phyloP scores from a whole-genome alignment of 2,888 invertebrate genomes.

The Pheosia gnoma region DNA sequence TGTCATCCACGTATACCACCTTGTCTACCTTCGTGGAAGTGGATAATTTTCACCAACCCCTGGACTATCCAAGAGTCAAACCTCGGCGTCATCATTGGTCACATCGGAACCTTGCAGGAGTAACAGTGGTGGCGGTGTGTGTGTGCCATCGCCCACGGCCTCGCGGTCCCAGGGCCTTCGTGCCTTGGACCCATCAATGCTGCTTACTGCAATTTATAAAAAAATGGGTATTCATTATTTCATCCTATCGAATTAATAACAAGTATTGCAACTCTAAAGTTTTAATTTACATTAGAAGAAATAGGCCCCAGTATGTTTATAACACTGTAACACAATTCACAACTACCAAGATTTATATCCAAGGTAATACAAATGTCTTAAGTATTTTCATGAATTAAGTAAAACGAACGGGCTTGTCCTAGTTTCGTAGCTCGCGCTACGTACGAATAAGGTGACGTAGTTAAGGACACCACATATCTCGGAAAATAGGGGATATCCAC shows the following conservation, averaged over 20 bases:
- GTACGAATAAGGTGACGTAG: conserved; percentile 23
- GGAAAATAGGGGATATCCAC: background rate
- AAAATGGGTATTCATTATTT: no score
- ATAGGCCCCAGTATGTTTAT: background rate
- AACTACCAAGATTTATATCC: conserved; percentile 17
- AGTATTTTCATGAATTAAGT: conserved; percentile 35
- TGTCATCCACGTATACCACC: no score
- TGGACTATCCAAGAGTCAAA: no score
- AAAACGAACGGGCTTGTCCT: conserved; percentile 32
- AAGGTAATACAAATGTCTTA: conserved; percentile 17
- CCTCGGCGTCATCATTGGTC: no score
- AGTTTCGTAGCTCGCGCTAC: conserved; percentile 51
- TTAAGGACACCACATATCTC: conserved; percentile 3
- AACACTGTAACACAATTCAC: conserved; percentile 4
- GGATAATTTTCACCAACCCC: no score
- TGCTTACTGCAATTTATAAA: no score
- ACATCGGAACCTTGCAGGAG: no score
- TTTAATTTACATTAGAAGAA: background rate
- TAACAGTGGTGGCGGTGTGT: no score
- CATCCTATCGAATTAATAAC: background rate
- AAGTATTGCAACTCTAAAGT: background rate
- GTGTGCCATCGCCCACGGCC: no score
- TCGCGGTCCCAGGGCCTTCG: no score
- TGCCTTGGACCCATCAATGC: no score
- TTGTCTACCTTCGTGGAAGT: no score